These are phyloP conservation scores for Noturus placidus DNA, from an alignment of 2,113 vertebrate genomes.

Conservation along the genomic window DNA sequence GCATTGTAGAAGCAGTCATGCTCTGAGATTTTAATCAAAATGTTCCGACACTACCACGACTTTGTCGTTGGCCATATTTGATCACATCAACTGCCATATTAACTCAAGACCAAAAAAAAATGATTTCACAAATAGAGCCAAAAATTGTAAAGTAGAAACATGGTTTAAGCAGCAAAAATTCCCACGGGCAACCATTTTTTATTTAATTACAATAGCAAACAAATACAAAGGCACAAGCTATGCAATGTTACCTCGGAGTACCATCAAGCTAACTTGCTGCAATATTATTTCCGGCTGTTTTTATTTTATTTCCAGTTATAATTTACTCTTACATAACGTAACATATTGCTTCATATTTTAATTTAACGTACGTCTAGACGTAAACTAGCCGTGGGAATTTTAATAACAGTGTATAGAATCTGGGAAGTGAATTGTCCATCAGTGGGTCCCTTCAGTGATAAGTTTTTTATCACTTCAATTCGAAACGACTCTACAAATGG, in stretches of 20 bases:
- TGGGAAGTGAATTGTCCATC: conserved; percentile 14
- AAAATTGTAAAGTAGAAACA: background rate
- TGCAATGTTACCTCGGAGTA: background rate
- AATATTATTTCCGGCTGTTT: background rate
- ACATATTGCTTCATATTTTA: conserved; percentile 7
- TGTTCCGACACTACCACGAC: background rate
- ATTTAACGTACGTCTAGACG: background rate
- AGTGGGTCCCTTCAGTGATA: conserved; percentile 17
- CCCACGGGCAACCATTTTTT: background rate
- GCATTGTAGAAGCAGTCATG: background rate
- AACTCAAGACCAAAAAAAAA: background rate
- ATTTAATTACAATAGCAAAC: background rate
- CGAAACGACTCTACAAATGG: background rate
- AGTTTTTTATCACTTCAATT: conserved; percentile 6
- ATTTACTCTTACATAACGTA: background rate
- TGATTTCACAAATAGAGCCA: background rate
- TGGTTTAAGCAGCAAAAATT: background rate
- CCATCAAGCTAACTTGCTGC: background rate
- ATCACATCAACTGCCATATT: background rate
- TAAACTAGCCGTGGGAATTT: conserved; percentile 12
- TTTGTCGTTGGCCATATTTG: background rate
- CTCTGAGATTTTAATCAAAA: background rate
- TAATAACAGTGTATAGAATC: conserved; percentile 4
- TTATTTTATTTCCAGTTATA: background rate
- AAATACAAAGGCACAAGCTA: background rate